Conservation (phyloP, 1,140 invertebrate species). For the Anoplolepis gracilipes region DNA sequence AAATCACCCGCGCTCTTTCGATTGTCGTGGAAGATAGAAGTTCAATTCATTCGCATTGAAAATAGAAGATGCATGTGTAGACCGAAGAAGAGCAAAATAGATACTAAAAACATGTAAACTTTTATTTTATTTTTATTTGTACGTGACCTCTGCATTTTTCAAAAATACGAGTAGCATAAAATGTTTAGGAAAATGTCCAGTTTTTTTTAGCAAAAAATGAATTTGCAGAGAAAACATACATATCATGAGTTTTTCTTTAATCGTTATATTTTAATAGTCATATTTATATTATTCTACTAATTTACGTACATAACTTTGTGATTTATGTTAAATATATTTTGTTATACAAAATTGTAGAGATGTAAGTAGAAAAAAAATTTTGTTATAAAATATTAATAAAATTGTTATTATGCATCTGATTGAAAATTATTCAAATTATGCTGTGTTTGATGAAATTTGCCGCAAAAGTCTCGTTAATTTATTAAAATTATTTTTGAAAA, state of each 20-base stretch:
- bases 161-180: neutral
- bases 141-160: neutral
- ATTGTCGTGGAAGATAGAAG: constrained; percentile 39
- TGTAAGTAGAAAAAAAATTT: too few relatives aligned
- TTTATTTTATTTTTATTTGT: neutral
- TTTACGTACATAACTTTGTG: constrained; percentile 16
- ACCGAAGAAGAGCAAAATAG: neutral
- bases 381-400: too few relatives aligned
- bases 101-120: neutral
- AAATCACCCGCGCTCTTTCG: constrained; percentile 31
- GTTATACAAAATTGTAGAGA: neutral
- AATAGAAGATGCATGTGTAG: neutral
- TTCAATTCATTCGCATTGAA: constrained; percentile 16
- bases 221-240: too few relatives aligned
- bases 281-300: constrained; percentile 5
- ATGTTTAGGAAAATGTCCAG: neutral
- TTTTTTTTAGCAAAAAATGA: too few relatives aligned
- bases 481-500: too few relatives aligned
- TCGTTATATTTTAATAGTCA: neutral
- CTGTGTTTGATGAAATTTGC: too few relatives aligned
- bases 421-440: too few relatives aligned
- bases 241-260: neutral
- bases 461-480: too few relatives aligned
- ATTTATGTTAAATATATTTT: constrained; percentile 20
- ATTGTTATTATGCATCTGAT: too few relatives aligned